phyloP scores from a whole-genome alignment of 2,113 vertebrate genomes.

The Oncorhynchus kisutch region DNA sequence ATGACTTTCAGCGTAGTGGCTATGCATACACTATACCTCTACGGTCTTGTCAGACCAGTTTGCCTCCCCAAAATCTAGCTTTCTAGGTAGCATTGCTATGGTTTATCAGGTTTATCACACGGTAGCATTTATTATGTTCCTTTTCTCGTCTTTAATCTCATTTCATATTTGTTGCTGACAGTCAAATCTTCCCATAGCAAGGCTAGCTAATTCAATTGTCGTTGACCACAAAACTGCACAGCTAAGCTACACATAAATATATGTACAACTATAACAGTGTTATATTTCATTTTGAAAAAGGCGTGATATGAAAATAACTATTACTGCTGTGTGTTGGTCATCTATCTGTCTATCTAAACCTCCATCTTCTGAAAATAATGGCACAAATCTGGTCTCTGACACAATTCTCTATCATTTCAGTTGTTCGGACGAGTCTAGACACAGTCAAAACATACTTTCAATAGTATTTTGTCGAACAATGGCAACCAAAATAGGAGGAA shows the following conservation, averaged over 20 bases:
- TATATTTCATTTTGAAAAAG: neutral
- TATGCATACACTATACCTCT: too few species aligned
- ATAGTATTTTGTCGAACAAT: slow-evolving; percentile 55
- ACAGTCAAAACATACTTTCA: slow-evolving; percentile 51
- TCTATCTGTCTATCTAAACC: too few species aligned
- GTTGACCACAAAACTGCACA: neutral
- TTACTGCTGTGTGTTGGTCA: too few species aligned
- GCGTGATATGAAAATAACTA: too few species aligned
- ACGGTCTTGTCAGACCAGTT: too few species aligned
- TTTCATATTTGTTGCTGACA: slow-evolving; percentile 1
- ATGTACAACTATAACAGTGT: neutral
- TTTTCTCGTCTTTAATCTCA: neutral
- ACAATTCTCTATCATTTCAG: neutral
- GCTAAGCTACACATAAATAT: neutral
- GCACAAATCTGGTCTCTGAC: too few species aligned
- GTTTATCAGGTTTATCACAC: too few species aligned
- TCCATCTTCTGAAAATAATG: too few species aligned
- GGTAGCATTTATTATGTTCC: too few species aligned
- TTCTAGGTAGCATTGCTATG: too few species aligned
- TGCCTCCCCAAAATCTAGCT: too few species aligned
- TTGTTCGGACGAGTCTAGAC: neutral
- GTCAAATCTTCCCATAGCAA: neutral
- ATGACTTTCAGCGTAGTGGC: slow-evolving; percentile 37
- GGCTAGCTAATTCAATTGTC: neutral
- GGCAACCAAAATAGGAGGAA: slow-evolving; percentile 57